Evolutionary conservation across 2,113 vertebrate genomes (phyloP).

Genomic region (Plecotus auritus): DNA sequence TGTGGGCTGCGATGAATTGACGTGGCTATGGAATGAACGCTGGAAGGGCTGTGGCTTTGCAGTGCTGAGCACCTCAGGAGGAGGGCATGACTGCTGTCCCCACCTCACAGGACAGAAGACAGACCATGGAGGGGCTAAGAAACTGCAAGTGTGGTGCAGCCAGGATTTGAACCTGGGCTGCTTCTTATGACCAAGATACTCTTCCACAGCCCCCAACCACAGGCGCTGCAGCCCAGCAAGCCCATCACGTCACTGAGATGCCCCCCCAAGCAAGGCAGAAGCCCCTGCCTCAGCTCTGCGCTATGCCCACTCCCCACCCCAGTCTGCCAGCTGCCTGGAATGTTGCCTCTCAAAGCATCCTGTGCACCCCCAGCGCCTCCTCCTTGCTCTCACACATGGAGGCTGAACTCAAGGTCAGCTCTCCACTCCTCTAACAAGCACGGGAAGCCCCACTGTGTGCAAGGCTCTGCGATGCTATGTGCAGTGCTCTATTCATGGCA

Average conservation of each 20-base stretch:
- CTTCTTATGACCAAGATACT: background rate
- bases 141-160: background rate
- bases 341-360: background rate
- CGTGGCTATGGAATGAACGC: rapidly evolving
- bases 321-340: background rate
- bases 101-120: background rate
- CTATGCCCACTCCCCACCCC: rapidly evolving
- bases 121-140: background rate
- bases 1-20: background rate
- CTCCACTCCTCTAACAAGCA: background rate
- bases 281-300: background rate
- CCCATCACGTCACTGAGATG: background rate
- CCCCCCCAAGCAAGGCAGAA: background rate
- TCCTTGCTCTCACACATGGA: background rate
- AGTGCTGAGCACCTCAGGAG: background rate
- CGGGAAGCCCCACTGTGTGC: background rate
- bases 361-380: too few relatives aligned
- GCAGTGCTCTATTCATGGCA: rapidly evolving
- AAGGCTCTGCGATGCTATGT: background rate
- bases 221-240: rapidly evolving
- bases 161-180: background rate
- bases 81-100: rapidly evolving
- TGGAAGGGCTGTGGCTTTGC: rapidly evolving
- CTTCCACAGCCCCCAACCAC: background rate
- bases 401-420: background rate